Evolutionary conservation across 1,140 invertebrate species (phyloP), one percentile per base, ranked within the genome.

Genomic region (Rhizoglyphus robini): DNA sequence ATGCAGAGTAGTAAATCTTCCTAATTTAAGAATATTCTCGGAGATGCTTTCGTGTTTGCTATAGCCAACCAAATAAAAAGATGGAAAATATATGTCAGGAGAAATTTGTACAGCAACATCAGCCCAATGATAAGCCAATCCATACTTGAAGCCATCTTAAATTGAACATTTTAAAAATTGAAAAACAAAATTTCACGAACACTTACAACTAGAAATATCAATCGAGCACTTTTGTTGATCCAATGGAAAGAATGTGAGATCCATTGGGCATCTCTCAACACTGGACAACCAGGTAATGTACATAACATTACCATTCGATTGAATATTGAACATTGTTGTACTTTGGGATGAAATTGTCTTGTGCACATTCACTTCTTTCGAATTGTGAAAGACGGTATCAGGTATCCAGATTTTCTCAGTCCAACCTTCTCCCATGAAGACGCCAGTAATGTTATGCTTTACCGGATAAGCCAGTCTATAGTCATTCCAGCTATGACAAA

Each of bases 1-100:
- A 72, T 66, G 75, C 75, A 3, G 65, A 27, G 57, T 74, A 68
- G 15, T 66, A 60, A 15, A 51, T 49, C 3, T 38, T 60, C 2
- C 74, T 54, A 20, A 71, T 72, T 15, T 69, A 62, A 65, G 71
- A 73, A 29, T 63, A 54, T 18, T 73, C 72, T 18, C 18, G 11
- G 29, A 18, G 11, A 25, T 25, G 13, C 23, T 25, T 13, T 25
- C 27, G n/a, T 13, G 15, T 20, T 23, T 36, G 1, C 2, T 32
- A 8, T 27, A 13, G 29, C 20, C 32, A n/a, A 38, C 41, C 65
- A 2, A 23, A 54, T 2, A 4, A 4, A 2, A 30, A 20, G 13
- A 64, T 20, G n/a, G n/a, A 13, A 65, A 64, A 64, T 3, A 11
- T 20, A 1, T 57, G 60, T n/a, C 63, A 20, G 29, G 31, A 20